Conservation (phyloP, 2,888 invertebrate genomes). For the Coelopa pilipes region DNA sequence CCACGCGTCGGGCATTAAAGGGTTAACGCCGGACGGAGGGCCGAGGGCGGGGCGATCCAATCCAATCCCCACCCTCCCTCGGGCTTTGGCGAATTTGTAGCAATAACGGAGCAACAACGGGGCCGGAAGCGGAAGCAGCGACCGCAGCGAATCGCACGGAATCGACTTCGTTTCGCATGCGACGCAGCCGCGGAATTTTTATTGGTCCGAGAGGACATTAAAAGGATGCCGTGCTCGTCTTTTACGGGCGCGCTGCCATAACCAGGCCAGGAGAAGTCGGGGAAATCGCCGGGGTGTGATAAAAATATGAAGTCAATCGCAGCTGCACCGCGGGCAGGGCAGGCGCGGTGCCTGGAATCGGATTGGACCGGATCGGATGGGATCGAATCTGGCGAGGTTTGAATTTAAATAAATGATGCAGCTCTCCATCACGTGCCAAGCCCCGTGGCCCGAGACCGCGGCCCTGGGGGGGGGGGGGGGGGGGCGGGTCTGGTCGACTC, state of each 20-base stretch:
- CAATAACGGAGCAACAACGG: background rate
- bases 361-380: background rate
- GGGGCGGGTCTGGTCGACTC: background rate
- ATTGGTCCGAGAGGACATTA: conserved; percentile 8
- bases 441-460: background rate
- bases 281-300: conserved; percentile 2
- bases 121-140: background rate
- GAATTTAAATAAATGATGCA: conserved; percentile 33
- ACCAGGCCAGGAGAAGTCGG: background rate
- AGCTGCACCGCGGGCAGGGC: background rate
- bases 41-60: no score
- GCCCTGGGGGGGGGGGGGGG: no score
- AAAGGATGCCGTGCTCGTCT: background rate
- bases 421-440: conserved; percentile 25
- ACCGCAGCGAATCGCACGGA: background rate
- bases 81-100: no score
- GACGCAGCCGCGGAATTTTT: conserved; percentile 7
- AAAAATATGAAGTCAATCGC: conserved; percentile 13
- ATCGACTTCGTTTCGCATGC: background rate
- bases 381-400: background rate
- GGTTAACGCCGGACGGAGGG: no score
- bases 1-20: no score
- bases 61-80: no score
- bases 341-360: no score
- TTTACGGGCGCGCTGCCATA: background rate